These are phyloP conservation scores for Hemibagrus wyckioides DNA, from an alignment of 2,113 vertebrate species.

Conservation along the genomic window DNA sequence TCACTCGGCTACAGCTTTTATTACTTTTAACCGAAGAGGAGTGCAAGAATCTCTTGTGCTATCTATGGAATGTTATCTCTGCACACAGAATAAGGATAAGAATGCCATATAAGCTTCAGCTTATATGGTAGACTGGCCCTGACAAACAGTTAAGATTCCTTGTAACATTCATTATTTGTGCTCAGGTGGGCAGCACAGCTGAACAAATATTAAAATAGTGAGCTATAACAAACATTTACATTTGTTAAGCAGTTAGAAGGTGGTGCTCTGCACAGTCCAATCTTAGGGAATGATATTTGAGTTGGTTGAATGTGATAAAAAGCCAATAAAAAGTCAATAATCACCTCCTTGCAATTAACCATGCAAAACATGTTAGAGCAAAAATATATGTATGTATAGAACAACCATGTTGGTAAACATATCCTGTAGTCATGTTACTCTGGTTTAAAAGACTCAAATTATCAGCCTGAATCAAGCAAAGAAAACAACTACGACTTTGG, in stretches of 20 bases:
- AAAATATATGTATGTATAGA: too few species aligned
- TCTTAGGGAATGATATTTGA: background rate
- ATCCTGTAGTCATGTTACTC: too few species aligned
- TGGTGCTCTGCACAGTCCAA: background rate
- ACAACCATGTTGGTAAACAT: too few species aligned
- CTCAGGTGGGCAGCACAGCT: background rate
- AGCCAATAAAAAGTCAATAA: too few species aligned
- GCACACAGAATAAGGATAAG: background rate
- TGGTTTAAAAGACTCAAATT: too few species aligned
- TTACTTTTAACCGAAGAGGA: background rate
- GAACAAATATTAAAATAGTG: background rate
- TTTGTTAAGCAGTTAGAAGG: background rate
- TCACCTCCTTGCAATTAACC: too few species aligned
- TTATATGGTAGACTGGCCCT: background rate
- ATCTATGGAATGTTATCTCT: background rate
- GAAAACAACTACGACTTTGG: too few species aligned
- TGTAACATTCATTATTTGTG: background rate
- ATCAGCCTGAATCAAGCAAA: too few species aligned
- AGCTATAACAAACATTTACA: background rate
- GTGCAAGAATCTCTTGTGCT: background rate
- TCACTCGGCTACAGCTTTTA: too few species aligned
- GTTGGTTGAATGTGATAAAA: background rate
- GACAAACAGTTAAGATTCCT: background rate
- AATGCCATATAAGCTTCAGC: background rate
- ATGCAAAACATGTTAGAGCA: too few species aligned